Percentiles rank a stretch among this genome's conserved stretches.
Evolutionary conservation across 1,140 invertebrate genomes (phyloP).

Genomic region (Colletes gigas): DNA sequence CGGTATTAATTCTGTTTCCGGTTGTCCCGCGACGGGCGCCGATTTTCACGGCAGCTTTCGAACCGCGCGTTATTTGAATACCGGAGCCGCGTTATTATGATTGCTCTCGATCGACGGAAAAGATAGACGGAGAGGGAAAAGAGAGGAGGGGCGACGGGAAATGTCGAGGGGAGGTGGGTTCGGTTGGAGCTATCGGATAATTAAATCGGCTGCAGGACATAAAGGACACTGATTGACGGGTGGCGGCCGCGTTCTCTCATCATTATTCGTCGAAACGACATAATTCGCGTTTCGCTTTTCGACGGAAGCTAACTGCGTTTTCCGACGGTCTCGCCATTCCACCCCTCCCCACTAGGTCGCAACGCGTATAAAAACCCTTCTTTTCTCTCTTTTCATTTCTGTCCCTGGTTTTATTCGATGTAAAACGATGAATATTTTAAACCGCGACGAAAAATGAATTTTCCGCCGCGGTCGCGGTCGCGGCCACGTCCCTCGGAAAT

Average conservation of each 20-base stretch:
- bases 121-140: conserved; percentile 3
- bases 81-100: conserved; percentile 56
- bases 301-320: conserved; percentile 64
- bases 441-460: conserved; percentile 27
- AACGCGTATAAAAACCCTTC: conserved; percentile 24
- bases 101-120: conserved; percentile 62
- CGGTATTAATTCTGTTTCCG: conserved; percentile 55
- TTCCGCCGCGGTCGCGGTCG: not conserved
- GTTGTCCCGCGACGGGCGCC: conserved; percentile 11
- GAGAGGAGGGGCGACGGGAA: conserved; percentile 28
- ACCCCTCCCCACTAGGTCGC: not conserved
- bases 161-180: conserved; percentile 7
- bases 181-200: conserved; percentile 70
- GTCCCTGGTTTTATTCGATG: conserved; percentile 20
- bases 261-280: conserved; percentile 79
- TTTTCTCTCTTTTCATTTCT: not conserved
- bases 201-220: conserved; percentile 73
- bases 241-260: conserved; percentile 72
- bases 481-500: conserved; percentile 1
- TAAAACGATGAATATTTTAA: conserved; percentile 58
- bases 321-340: conserved; percentile 14
- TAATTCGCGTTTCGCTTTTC: conserved; percentile 76
- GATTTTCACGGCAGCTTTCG: conserved; percentile 54
- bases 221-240: conserved; percentile 78
- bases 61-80: conserved; percentile 49